These are phyloP conservation scores for Cirrhinus mrigala DNA, from an alignment of 2,797 vertebrate genomes.

Conservation along the genomic window DNA sequence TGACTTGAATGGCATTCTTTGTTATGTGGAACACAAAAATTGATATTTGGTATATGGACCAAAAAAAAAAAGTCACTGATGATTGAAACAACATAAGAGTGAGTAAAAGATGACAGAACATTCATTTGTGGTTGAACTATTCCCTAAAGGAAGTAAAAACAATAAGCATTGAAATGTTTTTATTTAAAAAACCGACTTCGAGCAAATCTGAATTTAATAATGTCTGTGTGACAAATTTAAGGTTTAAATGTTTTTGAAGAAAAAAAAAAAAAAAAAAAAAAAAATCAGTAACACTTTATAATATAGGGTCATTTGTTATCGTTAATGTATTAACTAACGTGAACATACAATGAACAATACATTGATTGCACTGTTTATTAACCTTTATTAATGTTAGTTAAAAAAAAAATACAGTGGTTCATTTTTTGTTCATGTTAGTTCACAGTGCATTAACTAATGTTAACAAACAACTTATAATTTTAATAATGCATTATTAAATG, in stretches of 20 bases:
- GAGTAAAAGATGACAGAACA: not conserved
- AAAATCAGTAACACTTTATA: too few relatives aligned
- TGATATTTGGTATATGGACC: not conserved
- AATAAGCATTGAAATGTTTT: not conserved
- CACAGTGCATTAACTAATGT: too few relatives aligned
- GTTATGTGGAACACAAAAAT: not conserved
- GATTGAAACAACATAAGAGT: not conserved
- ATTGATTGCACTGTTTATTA: too few relatives aligned
- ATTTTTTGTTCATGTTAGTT: too few relatives aligned
- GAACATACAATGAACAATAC: too few relatives aligned
- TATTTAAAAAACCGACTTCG: not conserved
- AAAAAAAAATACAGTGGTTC: too few relatives aligned
- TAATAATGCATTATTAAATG: too few relatives aligned
- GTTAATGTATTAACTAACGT: too few relatives aligned
- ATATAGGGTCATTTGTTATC: too few relatives aligned
- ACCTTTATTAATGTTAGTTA: too few relatives aligned
- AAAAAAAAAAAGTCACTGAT: not conserved
- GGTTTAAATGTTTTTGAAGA: not conserved
- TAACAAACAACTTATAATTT: too few relatives aligned
- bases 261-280: too few relatives aligned
- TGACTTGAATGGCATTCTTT: not conserved
- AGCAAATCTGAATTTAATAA: slow-evolving; percentile 23
- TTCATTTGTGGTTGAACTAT: not conserved
- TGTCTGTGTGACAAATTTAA: not conserved
- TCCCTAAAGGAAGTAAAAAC: not conserved